Percentiles rank a stretch among this genome's conserved stretches.
Conservation (phyloP, 1,140 invertebrate species). For the Anagrus nilaparvatae region DNA sequence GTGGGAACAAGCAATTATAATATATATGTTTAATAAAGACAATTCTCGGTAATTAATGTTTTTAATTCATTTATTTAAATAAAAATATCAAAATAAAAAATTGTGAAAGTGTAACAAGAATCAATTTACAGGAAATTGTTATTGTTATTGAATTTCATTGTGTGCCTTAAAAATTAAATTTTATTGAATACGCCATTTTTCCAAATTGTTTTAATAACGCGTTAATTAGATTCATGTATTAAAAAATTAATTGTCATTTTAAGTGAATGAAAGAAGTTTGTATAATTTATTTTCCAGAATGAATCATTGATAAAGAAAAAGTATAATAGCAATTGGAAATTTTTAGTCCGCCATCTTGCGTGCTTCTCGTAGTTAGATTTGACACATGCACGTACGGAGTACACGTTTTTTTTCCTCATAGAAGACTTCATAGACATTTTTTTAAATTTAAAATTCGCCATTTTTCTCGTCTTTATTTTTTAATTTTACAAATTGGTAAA, state of each 20-base stretch:
- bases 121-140: background rate
- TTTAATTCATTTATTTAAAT: too few relatives aligned
- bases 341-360: slow-evolving; percentile 9
- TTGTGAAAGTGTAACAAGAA: background rate
- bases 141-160: background rate
- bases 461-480: slow-evolving; percentile 4
- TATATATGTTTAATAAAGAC: background rate
- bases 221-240: too few relatives aligned
- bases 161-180: background rate
- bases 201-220: too few relatives aligned
- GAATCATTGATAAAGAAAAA: too few relatives aligned
- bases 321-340: slow-evolving; percentile 5
- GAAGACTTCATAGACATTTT: background rate
- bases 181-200: slow-evolving; percentile 5
- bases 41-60: too few relatives aligned
- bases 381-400: background rate
- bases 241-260: too few relatives aligned
- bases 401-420: background rate
- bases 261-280: background rate
- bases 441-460: too few relatives aligned
- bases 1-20: background rate
- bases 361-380: background rate
- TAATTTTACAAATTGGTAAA: background rate
- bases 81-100: too few relatives aligned
- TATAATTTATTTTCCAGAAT: too few relatives aligned